Evolutionary conservation across 2,888 invertebrate species (phyloP).

Genomic region (Chrysolina oricalcia): DNA sequence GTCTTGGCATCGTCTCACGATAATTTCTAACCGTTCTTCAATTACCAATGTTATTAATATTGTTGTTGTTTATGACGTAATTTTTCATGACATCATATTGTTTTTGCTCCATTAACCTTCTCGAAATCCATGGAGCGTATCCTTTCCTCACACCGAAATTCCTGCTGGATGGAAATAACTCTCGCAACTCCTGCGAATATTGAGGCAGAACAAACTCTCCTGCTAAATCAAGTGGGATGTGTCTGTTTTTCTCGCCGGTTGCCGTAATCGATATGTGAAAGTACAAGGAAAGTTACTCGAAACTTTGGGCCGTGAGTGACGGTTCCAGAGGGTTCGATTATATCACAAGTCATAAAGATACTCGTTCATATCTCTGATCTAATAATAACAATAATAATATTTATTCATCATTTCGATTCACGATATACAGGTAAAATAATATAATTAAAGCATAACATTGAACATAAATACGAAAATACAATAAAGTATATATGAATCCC

Average conservation of each 20-base stretch:
- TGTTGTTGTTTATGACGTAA: too few relatives aligned
- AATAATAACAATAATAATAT: too few relatives aligned
- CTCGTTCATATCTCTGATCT: not conserved
- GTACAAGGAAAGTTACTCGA: constrained; percentile 27
- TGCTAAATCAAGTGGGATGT: constrained; percentile 31
- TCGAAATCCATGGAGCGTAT: not conserved
- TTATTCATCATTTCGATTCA: too few relatives aligned
- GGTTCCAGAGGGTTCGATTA: not conserved
- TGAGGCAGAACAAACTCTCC: constrained; percentile 25
- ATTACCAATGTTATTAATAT: too few relatives aligned
- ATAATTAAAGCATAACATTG: too few relatives aligned
- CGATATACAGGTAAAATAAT: too few relatives aligned
- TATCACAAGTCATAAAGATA: constrained; percentile 8
- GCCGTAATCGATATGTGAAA: constrained; percentile 15
- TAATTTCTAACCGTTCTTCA: too few relatives aligned
- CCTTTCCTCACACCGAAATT: not conserved
- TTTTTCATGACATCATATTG: too few relatives aligned
- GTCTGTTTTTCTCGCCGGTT: constrained; percentile 16
- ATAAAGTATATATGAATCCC: too few relatives aligned
- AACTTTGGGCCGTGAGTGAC: constrained; percentile 20
- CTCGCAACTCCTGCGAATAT: constrained; percentile 20
- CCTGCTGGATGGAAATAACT: constrained; percentile 21
- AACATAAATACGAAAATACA: too few relatives aligned
- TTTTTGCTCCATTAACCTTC: not conserved
- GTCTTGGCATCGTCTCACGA: too few relatives aligned